Base-by-base conservation (phyloP, 2,888 invertebrate genomes). In the Ectobius pallidus region DNA sequence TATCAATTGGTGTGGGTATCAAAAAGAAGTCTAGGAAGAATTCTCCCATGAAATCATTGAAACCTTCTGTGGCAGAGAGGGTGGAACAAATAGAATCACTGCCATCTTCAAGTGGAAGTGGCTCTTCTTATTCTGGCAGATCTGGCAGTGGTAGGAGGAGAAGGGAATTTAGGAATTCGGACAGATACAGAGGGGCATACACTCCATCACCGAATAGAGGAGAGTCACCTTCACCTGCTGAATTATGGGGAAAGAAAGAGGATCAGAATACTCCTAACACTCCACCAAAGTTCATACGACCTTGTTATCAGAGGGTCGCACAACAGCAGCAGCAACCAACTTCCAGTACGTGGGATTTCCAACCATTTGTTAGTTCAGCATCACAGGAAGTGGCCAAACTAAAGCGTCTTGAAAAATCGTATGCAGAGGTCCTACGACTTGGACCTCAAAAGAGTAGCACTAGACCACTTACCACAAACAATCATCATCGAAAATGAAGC, bases 371-470 rank as follows among this genome's bases (percentile, higher is more conserved):
- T 3, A 92, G 93, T 82, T 87, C 91, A 9, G 94, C 93, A 6
- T 93, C 94, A 14, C 92, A 93, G 80, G 93, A 94, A 79, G 90
- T 95, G 77, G 91, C 93, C 81, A 92, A 92, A 80, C 84, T 95
- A 73, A 90, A 92, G 81, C 90, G 91, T 80, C 85, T 95, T 69
- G 94, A 95, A 79, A 87, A 92, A 80, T 93, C 94, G 16, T 95
- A 95, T 82, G 95, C 95, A 6, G 94, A 95, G 82, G 95, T 91
- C 22, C 84, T 95, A 75, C 77, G 80, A 42, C 74, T 77, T 49
- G 79, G 79, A 16, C 74, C 74, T 9, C 73, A 73, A 58, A 70
- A 72, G 49, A 71, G 68, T 42, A 73, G 34, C n/a, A 46, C n/a
- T 20, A 46, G 71, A 16, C n/a, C 34, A 14, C n/a, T 62, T 30